Percentiles rank a stretch among this genome's conserved stretches.
phyloP scores from a whole-genome alignment of 1,140 invertebrate genomes.

The Brachionus rubens region DNA sequence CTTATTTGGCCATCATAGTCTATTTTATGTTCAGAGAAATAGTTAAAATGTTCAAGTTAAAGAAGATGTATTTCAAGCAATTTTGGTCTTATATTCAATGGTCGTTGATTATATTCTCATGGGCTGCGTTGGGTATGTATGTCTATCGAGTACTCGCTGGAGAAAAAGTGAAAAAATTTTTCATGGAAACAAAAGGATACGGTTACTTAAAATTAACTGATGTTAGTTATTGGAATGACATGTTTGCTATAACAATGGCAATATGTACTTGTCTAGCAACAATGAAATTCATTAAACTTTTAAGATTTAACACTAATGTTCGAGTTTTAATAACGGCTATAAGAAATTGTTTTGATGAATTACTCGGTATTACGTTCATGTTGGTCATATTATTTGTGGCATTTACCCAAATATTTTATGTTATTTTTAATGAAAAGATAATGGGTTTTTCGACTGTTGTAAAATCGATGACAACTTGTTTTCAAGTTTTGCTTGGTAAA shows the following conservation, averaged over 20 bases:
- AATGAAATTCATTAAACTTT: slow-evolving; percentile 39
- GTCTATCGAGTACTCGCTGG: slow-evolving; percentile 58
- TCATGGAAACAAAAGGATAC: slow-evolving; percentile 61
- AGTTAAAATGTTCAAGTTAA: slow-evolving; percentile 54
- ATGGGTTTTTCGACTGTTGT: slow-evolving; percentile 40
- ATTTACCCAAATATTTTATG: slow-evolving; percentile 10
- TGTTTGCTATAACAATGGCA: slow-evolving; percentile 4
- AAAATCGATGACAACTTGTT: slow-evolving; percentile 54
- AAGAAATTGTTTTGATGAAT: not conserved
- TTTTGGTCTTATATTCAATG: slow-evolving; percentile 62
- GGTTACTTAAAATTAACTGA: slow-evolving; percentile 59
- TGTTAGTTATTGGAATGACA: slow-evolving; percentile 39
- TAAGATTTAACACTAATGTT: slow-evolving; percentile 41
- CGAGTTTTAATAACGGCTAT: not conserved
- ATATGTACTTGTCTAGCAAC: slow-evolving; percentile 20
- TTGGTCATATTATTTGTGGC: slow-evolving; percentile 63
- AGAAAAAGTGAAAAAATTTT: slow-evolving; percentile 55
- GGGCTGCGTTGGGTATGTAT: slow-evolving; percentile 58
- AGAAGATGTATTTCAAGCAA: slow-evolving; percentile 54
- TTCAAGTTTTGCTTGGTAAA: slow-evolving; percentile 40
- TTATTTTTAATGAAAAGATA: slow-evolving; percentile 52
- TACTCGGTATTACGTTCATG: slow-evolving; percentile 29
- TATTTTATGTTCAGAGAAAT: slow-evolving; percentile 63
- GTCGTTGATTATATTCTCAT: slow-evolving; percentile 57
- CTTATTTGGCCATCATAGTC: slow-evolving; percentile 56